Conservation (phyloP, 1,140 invertebrate species). For the Coenobita brevimanus region DNA sequence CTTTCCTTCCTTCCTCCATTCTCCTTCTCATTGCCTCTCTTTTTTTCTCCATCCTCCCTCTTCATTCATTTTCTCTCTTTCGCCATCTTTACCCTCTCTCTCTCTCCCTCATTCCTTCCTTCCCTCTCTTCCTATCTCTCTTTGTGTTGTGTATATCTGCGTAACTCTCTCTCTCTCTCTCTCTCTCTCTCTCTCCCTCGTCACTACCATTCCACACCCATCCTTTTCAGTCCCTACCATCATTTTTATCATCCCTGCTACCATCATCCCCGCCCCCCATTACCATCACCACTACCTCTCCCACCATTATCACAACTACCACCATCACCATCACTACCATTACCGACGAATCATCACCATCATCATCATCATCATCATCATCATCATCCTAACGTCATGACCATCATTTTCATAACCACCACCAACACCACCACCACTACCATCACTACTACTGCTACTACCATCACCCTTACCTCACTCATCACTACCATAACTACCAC, state of each 20-base stretch:
- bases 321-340: too few relatives aligned
- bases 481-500: not conserved
- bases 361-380: too few relatives aligned
- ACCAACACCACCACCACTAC: slow-evolving; percentile 1
- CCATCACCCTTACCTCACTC: not conserved
- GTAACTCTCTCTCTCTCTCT: slow-evolving; percentile 6
- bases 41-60: not conserved
- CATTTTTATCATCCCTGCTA: not conserved
- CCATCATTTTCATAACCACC: not conserved
- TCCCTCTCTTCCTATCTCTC: slow-evolving; percentile 16
- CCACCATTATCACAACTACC: too few relatives aligned
- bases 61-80: not conserved
- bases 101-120: not conserved
- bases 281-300: not conserved
- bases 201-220: not conserved
- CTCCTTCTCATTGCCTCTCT: not conserved
- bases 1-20: not conserved
- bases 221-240: not conserved
- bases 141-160: not conserved
- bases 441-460: not conserved
- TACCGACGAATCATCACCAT: too few relatives aligned
- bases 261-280: not conserved
- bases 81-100: not conserved
- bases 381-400: too few relatives aligned
- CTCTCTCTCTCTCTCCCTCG: slow-evolving; percentile 2